A percentile compares a stretch with the other conserved stretches of the same genome.
These are phyloP conservation scores for Rotaria socialis DNA, from an alignment of 2,888 invertebrate genomes.

Conservation along the genomic window DNA sequence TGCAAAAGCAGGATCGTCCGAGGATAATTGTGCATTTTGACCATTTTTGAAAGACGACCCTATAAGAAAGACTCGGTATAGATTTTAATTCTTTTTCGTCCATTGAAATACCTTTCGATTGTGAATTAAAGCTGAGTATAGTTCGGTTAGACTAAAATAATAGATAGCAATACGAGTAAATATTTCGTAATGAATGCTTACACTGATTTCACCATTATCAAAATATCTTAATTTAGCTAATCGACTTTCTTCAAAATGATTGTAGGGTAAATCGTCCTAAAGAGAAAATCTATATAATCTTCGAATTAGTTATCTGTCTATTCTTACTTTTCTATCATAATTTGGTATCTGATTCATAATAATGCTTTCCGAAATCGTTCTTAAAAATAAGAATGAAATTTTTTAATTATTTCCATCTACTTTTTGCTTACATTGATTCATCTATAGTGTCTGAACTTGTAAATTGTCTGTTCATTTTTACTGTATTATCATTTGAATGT, in stretches of 20 bases:
- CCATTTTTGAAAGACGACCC: neutral
- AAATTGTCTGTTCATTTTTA: neutral
- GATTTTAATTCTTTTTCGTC: neutral
- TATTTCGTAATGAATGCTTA: neutral
- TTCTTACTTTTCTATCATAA: neutral
- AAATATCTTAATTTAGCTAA: slow-evolving; percentile 27
- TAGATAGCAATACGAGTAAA: neutral
- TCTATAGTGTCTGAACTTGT: slow-evolving; percentile 9
- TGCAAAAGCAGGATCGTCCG: slow-evolving; percentile 70
- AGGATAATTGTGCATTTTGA: neutral
- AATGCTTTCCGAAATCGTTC: neutral
- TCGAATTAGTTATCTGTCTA: neutral
- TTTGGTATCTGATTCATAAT: too few species aligned
- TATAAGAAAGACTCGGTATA: neutral
- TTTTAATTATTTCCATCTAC: too few species aligned
- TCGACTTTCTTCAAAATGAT: neutral
- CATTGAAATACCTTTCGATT: neutral
- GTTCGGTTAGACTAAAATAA: neutral
- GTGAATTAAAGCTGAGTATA: neutral
- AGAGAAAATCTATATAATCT: neutral
- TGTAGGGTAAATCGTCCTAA: neutral
- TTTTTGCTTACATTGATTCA: neutral
- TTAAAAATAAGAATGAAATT: neutral
- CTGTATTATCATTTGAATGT: neutral
- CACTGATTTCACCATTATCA: neutral